Base-by-base conservation (phyloP, 2,113 vertebrate species). In the Lamprotornis superbus region DNA sequence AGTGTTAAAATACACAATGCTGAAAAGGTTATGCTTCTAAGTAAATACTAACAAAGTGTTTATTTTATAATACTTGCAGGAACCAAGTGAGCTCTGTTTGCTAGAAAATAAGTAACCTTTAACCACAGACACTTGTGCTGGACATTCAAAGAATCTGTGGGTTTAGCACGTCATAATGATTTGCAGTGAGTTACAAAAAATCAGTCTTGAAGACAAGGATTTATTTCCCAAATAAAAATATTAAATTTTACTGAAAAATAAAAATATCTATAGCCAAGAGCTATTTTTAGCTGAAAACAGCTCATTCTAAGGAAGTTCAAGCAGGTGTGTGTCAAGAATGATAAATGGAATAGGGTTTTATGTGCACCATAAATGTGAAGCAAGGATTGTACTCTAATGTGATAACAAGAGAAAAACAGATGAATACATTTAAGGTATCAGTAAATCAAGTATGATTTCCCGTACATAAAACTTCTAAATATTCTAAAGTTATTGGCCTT, bases 211-310 rank as follows among this genome's bases (percentile, higher is more conserved):
- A 91, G 24, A 91, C 69, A 75, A 59, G 7, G 28, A 91, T 65
- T 80, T 83, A 80, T 93, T 96, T 91, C 44, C 18, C 68, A 61
- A 88, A 90, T 33, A 65, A 92, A 91, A 92, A 59, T 25, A 68
- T 44, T 60, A 87, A 33, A 40, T 82, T 63, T 76, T 70, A 79
- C 22, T 27, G 37, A 68, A 90, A 68, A 69, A 87, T 30, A 75
- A 65, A 94, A 80, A 42, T 47, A 80, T 33, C 63, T 83, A 49
- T 83, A 95, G 31, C 44, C 52, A 42, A 39, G 25, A 60, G 25
- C 37, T 94, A 76, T 83, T 87, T 95, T 81, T 86, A 79, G 70
- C 21, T 61, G 40, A 80, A 93, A 95, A 92, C 23, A 83, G 47
- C 28, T 92, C 15, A 70, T 57, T 89, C 27, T 71, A 79, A 93